phyloP scores from a whole-genome alignment of 2,797 vertebrate species.

The Periophthalmus magnuspinnatus region DNA sequence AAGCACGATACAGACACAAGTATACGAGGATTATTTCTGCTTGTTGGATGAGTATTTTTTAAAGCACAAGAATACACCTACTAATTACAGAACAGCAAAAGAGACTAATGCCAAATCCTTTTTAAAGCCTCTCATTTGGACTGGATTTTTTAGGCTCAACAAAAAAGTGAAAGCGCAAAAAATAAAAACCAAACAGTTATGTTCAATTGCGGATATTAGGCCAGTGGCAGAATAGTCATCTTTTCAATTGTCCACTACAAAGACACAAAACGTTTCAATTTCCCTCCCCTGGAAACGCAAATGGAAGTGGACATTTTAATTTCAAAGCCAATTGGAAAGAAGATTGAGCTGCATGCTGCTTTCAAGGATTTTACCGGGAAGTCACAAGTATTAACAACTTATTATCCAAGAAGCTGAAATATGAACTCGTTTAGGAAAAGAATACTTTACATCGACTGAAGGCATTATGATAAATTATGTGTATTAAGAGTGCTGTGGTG shows the following conservation, averaged over 20 bases:
- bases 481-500: slow-evolving; percentile 9
- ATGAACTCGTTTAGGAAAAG: slow-evolving; percentile 18
- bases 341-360: slow-evolving; percentile 22
- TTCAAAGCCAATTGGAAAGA: slow-evolving; percentile 22
- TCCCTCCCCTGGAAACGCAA: slow-evolving; percentile 6
- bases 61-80: background rate
- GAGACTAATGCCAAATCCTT: slow-evolving; percentile 21
- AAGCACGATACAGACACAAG: background rate
- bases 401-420: slow-evolving; percentile 23
- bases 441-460: background rate
- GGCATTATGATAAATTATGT: slow-evolving; percentile 11
- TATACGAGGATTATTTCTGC: background rate
- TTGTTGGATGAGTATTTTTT: background rate
- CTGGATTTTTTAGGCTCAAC: slow-evolving; percentile 9
- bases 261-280: slow-evolving; percentile 11
- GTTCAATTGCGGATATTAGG: slow-evolving; percentile 25
- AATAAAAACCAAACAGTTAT: slow-evolving; percentile 16
- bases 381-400: background rate
- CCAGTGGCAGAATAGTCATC: slow-evolving; percentile 12
- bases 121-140: slow-evolving; percentile 26
- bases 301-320: slow-evolving; percentile 29
- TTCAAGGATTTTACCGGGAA: slow-evolving; percentile 7
- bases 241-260: slow-evolving; percentile 28
- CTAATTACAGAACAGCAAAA: slow-evolving; percentile 1
- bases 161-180: slow-evolving; percentile 10